phyloP scores from a whole-genome alignment of 2,113 vertebrate genomes.

The Xiphorhynchus elegans region DNA sequence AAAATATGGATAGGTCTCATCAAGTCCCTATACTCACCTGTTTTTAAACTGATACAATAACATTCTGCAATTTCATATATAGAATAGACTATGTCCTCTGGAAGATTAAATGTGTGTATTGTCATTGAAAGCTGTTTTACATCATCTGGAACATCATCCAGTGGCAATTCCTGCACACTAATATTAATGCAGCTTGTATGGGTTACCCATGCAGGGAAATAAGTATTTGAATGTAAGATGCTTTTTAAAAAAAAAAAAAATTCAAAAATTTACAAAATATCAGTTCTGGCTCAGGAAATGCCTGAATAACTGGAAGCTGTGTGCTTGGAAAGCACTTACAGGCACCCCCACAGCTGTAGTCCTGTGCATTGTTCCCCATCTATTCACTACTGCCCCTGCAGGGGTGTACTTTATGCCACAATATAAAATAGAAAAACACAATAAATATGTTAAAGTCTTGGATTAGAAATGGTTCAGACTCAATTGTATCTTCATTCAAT shows the following conservation, averaged over 20 bases:
- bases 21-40: not conserved
- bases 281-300: not conserved
- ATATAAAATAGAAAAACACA: not conserved
- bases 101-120: not conserved
- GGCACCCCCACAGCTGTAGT: not conserved
- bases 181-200: not conserved
- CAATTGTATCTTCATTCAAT: not conserved
- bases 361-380: fast-evolving
- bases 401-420: not conserved
- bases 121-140: not conserved
- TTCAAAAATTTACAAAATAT: not conserved
- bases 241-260: no score
- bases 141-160: not conserved
- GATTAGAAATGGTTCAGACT: not conserved
- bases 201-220: not conserved
- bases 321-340: not conserved
- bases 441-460: not conserved
- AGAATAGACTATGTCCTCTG: not conserved
- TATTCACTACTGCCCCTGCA: not conserved
- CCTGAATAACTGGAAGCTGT: not conserved
- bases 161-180: not conserved
- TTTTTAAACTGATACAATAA: not conserved
- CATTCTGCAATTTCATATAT: not conserved
- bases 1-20: not conserved
- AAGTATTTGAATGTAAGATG: not conserved